Percentiles rank a stretch among this genome's conserved stretches.
Conservation (phyloP, 2,113 vertebrate genomes). For the Cephalopterus ornatus region DNA sequence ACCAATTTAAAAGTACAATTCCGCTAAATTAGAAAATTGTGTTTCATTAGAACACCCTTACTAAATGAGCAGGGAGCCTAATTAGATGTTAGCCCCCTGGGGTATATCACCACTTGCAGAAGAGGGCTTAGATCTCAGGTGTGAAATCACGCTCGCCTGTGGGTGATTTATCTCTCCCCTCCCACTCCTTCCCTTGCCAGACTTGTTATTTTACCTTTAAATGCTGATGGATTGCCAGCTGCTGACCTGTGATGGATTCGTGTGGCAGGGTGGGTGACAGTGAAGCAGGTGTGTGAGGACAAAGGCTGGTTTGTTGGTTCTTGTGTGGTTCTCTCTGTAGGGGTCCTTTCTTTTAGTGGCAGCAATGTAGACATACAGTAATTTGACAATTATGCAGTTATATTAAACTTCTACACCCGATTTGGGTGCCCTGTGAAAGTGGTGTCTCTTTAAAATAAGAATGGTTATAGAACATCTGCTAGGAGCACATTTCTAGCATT, state of each 20-base stretch:
- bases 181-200: background rate
- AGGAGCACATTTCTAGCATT: background rate
- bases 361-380: background rate
- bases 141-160: background rate
- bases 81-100: background rate
- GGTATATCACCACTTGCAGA: background rate
- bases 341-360: background rate
- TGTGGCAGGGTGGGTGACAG: background rate
- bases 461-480: background rate
- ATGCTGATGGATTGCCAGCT: background rate
- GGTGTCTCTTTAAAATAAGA: background rate
- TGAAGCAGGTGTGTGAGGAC: background rate
- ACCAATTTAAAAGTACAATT: background rate
- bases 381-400: background rate
- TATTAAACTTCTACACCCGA: background rate
- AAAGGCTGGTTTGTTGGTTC: background rate
- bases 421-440: background rate
- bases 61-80: background rate
- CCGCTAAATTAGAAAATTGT: background rate
- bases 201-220: constrained; percentile 33
- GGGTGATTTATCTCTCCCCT: constrained; percentile 22
- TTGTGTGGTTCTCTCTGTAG: background rate
- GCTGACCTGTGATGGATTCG: constrained; percentile 2
- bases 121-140: background rate
- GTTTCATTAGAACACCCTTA: background rate